Base-by-base conservation (phyloP, 1,140 invertebrate genomes). In the Asobara japonica region DNA sequence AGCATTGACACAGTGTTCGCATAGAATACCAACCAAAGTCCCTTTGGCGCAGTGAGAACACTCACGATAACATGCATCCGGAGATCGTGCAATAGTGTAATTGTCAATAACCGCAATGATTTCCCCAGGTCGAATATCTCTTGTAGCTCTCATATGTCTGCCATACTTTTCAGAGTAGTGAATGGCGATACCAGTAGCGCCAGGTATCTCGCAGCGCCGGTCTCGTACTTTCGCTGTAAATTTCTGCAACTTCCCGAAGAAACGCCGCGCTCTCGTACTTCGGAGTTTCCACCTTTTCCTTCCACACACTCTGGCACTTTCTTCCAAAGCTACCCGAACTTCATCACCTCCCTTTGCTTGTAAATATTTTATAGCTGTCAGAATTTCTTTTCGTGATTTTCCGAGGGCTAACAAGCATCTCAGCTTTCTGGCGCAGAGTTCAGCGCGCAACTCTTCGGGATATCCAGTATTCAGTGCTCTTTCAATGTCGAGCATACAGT, bases 41-140 rank as follows among this genome's bases (percentile, higher is more conserved):
- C 90, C 87, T 31, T 88, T 86, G 72, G 93, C 89, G 82, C 96
- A 97, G 75, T 93, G 88, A 79, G 90, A 91, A 80, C 95, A 97
- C 78, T 92, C 89, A 45, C 88, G 89, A 18, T 88, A 84, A 61
- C 87, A 87, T 78, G 91, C 89, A 30, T 89, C 83, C 33, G 90
- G 88, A 33, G 93, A 79, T 11, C 94, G 80, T 0, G 93, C 87
- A 7, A 89, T 89, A 48, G 91, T 89, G 83, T 92, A 96, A 10
- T 95, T 92, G 66, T 92, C 88, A 85, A 96, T 95, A 56, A 92
- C 86, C 41, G 92, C 92, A 7, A 97, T 75, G 13, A 95, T 86
- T 81, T 96, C 93, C 4, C 94, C 95, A 18, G 91, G 88, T 74
- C 86, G 80, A 65, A 93, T 89, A 82, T 92, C 89, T 68, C 88